Base-by-base conservation (phyloP, 2,888 invertebrate genomes). In the Athalia circularis region DNA sequence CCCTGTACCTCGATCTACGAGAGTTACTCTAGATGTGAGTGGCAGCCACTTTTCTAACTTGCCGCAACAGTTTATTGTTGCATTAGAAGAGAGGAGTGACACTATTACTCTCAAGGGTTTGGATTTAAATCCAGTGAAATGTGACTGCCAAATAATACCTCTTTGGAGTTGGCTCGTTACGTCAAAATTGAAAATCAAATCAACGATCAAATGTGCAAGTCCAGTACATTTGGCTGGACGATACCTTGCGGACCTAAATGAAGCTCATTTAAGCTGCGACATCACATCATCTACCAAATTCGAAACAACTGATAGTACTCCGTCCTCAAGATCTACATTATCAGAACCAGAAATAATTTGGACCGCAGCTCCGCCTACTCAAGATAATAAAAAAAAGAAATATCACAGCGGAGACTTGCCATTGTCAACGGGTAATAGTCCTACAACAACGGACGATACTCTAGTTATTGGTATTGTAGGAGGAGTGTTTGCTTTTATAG, bases 401-500 rank as follows among this genome's bases (percentile, higher is more conserved):
- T 86, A 91, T 91, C 79, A 92, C 90, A 87, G 88, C 88, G 80
- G 93, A 92, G 43, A 93, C 92, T 67, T 92, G 65, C 93, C 93
- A 11, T 92, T 91, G 48, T 92, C 92, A 3, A 89, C 92, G 3
- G 92, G 92, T 3, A 92, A 92, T 79, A 92, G 92, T 7, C 91
- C 94, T 0, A 93, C 96, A 9, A 95, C 93, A 77, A 97, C 97
- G 85, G 97, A 98, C 85, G 97, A 97, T 84, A 97, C 97, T 4
- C 92, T 98, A n/a, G 97, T 98, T 75, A 97, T 98, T 80, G 97
- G 97, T n/a, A 97, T 98, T 82, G 97, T 97, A 0, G 97, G 97
- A 0, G 97, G 97, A 1, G 97, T 97, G 0, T 97, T 98, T 0
- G 96, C 96, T 1, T 96, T 98, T 87, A 97, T 98, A 82, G 96